Evolutionary conservation across 2,888 invertebrate genomes (phyloP), one percentile per base, ranked within the genome.

Genomic region (Axea sp.): DNA sequence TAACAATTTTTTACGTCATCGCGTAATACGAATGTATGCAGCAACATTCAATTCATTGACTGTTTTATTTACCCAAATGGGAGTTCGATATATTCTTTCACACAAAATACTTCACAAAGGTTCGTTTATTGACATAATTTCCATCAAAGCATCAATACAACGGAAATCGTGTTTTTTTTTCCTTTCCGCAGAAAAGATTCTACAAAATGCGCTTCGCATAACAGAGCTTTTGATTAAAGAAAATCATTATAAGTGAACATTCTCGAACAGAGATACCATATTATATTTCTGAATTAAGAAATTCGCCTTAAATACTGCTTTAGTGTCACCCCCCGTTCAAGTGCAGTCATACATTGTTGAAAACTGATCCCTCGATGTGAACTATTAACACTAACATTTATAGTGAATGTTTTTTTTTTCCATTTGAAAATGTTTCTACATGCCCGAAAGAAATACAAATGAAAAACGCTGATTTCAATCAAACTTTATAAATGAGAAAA

Each of bases 401-500:
- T 15, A 45, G 24, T 14, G 14, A 41, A n/a, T 15, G 2, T 2
- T 2, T 33, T 43, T 8, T 37, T 41, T 17, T 51, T 45, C 5
- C 24, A 15, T 43, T 68, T 43, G 19, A 31, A 9, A 60, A 31
- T 51, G 14, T 47, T 62, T 62, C 28, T 55, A 43, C 30, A 24
- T 39, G 31, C 39, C 0, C 28, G 41, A 43, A 28, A 49, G 41
- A 37, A 65, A 43, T 45, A 64, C 39, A 65, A 72, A 65, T 59
- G 51, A 45, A 59, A 39, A 59, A 53, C 59, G 59, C 31, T 65
- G 73, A 67, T 67, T 67, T 73, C 65, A 67, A 73, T 67, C 65
- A 67, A 67, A 73, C 65, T 73, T 73, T 60, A 45, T 49, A 59
- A 65, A 73, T 41, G 55, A 53, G 45, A 65, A 73, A 73, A 67